Percentiles rank a stretch among this genome's conserved stretches.
These are phyloP conservation scores for Colius striatus DNA, from an alignment of 2,113 vertebrate genomes.

Conservation along the genomic window DNA sequence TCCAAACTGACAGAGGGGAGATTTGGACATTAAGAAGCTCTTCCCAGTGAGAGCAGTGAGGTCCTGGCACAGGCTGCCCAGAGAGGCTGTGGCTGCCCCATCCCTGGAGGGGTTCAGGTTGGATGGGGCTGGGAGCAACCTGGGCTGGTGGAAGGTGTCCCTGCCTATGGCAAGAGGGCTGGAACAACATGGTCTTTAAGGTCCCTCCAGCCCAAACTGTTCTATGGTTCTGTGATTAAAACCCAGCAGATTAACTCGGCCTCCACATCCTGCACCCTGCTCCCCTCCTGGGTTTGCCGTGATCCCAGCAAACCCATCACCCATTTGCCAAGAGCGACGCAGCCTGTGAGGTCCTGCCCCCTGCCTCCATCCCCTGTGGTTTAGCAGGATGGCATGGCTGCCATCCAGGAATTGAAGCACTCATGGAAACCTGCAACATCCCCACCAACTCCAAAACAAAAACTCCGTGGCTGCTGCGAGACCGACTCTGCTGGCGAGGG, in stretches of 20 bases:
- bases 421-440: background rate
- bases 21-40: too few species aligned
- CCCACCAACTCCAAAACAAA: fast-evolving
- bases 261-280: background rate
- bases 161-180: too few species aligned
- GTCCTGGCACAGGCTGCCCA: too few species aligned
- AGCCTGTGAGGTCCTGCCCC: background rate
- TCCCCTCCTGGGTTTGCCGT: background rate
- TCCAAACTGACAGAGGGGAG: too few species aligned
- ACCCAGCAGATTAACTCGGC: background rate
- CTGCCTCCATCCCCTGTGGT: background rate
- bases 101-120: too few species aligned
- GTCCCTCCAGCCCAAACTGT: too few species aligned
- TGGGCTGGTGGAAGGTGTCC: too few species aligned
- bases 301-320: background rate
- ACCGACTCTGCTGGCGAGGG: fast-evolving
- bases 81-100: too few species aligned
- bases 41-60: too few species aligned
- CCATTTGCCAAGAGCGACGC: fast-evolving
- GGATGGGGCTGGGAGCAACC: too few species aligned
- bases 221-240: background rate
- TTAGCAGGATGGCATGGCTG: fast-evolving
- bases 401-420: background rate
- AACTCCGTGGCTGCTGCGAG: background rate
- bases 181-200: too few species aligned